Evolutionary conservation across 2,888 invertebrate species (phyloP).

Genomic region (Coenonympha arcania): DNA sequence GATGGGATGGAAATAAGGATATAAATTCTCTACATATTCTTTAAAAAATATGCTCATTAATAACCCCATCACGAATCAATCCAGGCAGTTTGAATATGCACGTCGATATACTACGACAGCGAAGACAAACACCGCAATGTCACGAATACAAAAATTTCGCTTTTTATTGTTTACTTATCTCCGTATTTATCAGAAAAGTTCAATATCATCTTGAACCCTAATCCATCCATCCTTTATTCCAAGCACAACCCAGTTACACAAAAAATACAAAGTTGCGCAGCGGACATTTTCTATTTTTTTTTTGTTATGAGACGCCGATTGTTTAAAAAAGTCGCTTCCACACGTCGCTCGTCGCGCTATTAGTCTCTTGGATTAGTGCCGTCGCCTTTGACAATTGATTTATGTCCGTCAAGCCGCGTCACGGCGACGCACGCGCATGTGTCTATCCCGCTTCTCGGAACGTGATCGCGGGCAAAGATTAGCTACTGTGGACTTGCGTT

Average conservation of each 20-base stretch:
- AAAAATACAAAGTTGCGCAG: neutral
- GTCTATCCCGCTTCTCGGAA: slow-evolving; percentile 35
- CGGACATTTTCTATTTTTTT: neutral
- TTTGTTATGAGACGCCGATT: slow-evolving; percentile 5
- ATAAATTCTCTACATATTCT: too few species aligned
- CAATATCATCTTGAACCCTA: too few species aligned
- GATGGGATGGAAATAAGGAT: too few species aligned
- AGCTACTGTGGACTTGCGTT: slow-evolving; percentile 20
- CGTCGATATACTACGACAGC: too few species aligned
- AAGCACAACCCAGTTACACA: neutral
- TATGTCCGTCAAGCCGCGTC: slow-evolving; percentile 72
- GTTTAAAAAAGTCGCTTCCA: slow-evolving; percentile 39
- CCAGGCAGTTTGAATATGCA: too few species aligned
- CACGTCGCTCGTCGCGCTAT: slow-evolving; percentile 43
- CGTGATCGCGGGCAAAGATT: slow-evolving; percentile 47
- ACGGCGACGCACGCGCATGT: slow-evolving; percentile 66
- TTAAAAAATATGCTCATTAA: too few species aligned
- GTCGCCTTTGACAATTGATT: slow-evolving; percentile 72
- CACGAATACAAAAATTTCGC: too few species aligned
- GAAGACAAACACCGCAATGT: too few species aligned
- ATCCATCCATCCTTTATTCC: too few species aligned
- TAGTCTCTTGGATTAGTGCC: slow-evolving; percentile 60
- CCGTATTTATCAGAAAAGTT: too few species aligned
- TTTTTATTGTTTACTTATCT: too few species aligned
- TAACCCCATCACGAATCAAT: too few species aligned